phyloP scores from a whole-genome alignment of 1,140 invertebrate genomes.

The Elymnias hypermnestra region DNA sequence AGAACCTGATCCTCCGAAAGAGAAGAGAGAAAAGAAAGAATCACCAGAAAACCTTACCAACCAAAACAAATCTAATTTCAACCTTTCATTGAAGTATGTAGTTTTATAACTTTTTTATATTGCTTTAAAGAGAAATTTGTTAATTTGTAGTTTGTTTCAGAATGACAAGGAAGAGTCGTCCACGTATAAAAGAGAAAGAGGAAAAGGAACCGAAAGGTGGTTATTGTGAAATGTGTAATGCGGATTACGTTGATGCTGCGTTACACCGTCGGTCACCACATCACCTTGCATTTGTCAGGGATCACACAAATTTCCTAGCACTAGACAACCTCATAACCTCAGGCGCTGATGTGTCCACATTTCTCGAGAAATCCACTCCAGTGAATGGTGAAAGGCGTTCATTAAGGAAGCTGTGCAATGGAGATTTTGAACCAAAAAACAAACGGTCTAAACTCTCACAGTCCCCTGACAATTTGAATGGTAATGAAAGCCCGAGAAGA shows the following conservation, averaged over 20 bases:
- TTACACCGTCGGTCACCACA: slow-evolving; percentile 83
- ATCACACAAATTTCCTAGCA: slow-evolving; percentile 82
- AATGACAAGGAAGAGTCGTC: slow-evolving; percentile 82
- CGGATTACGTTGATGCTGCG: slow-evolving; percentile 80
- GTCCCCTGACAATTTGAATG: slow-evolving; percentile 51
- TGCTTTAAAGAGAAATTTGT: not conserved
- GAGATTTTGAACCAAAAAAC: slow-evolving; percentile 43
- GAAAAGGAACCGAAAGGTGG: slow-evolving; percentile 78
- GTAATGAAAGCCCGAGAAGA: slow-evolving; percentile 42
- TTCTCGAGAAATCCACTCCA: slow-evolving; percentile 73
- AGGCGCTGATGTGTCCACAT: slow-evolving; percentile 78
- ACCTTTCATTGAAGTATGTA: slow-evolving; percentile 21
- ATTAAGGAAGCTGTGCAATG: slow-evolving; percentile 62
- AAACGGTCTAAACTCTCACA: slow-evolving; percentile 47
- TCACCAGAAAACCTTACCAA: slow-evolving; percentile 27
- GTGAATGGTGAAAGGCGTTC: slow-evolving; percentile 63
- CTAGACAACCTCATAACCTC: slow-evolving; percentile 81
- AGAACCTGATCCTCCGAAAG: slow-evolving; percentile 60
- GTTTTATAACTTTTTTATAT: not conserved
- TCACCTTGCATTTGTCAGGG: slow-evolving; percentile 82
- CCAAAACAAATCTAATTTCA: slow-evolving; percentile 21
- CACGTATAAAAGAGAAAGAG: slow-evolving; percentile 76
- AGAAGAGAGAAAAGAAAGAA: slow-evolving; percentile 53
- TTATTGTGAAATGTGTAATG: slow-evolving; percentile 86
- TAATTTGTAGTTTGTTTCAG: slow-evolving; percentile 39